Evolutionary conservation across 1,140 invertebrate species (phyloP).

Genomic region (Oedothorax gibbosus): DNA sequence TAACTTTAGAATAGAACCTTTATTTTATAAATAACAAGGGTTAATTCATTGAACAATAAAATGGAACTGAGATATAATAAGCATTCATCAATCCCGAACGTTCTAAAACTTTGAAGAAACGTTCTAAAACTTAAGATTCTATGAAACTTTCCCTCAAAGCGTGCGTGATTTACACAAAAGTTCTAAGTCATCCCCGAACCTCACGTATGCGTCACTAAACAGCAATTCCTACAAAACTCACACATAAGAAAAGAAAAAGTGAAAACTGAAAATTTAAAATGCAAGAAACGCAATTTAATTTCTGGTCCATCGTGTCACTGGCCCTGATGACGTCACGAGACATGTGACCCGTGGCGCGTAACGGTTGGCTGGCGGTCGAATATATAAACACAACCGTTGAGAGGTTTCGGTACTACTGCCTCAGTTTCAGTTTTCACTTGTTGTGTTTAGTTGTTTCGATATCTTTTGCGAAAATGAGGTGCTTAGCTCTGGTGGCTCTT

Average conservation of each 20-base stretch:
- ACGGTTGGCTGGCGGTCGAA: constrained; percentile 41
- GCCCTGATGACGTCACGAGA: constrained; percentile 38
- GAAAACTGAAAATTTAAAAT: neutral
- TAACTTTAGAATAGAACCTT: no score
- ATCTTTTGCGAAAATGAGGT: constrained; percentile 29
- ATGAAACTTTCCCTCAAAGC: no score
- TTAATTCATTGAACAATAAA: no score
- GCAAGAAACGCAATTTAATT: constrained; percentile 36
- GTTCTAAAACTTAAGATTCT: no score
- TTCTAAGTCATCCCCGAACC: neutral
- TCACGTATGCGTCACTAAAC: constrained; percentile 13
- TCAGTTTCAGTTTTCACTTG: constrained; percentile 15
- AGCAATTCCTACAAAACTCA: neutral
- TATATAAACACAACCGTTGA: constrained; percentile 26
- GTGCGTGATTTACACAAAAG: no score
- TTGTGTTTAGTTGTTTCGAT: neutral
- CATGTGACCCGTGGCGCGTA: constrained; percentile 7
- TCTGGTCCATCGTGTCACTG: constrained; percentile 57
- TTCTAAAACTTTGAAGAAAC: no score
- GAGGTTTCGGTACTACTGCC: constrained; percentile 38
- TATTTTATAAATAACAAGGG: no score
- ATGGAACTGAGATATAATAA: no score
- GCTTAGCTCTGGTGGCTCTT: constrained; percentile 36
- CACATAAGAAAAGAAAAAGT: no score
- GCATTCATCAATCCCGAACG: no score